Evolutionary conservation across 2,113 vertebrate species (phyloP).

Genomic region (Pteronura brasiliensis): DNA sequence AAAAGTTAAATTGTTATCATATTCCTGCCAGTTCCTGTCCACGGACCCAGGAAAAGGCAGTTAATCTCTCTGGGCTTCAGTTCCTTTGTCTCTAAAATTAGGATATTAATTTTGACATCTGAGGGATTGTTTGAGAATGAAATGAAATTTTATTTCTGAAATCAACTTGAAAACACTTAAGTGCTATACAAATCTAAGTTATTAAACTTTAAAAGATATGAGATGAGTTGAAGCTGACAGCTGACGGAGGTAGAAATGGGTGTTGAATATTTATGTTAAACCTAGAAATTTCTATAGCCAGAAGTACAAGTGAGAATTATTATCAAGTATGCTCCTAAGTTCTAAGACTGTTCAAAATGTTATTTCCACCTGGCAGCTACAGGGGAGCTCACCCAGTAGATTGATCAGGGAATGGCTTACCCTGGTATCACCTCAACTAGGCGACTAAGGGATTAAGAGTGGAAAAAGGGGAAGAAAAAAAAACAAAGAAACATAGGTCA

Average conservation of each 20-base stretch:
- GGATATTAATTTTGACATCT: slow-evolving; percentile 50
- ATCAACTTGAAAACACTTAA: slow-evolving; percentile 7
- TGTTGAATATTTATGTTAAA: slow-evolving; percentile 3
- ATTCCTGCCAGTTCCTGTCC: not conserved
- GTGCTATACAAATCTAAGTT: slow-evolving; percentile 39
- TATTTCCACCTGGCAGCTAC: not conserved
- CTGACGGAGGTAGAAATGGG: not conserved
- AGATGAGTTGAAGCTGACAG: slow-evolving; percentile 13
- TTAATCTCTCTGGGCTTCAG: not conserved
- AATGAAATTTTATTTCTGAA: slow-evolving; percentile 58
- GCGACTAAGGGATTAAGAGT: not conserved
- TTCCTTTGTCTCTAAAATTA: slow-evolving; percentile 15
- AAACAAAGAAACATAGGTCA: not conserved
- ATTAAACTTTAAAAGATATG: slow-evolving; percentile 18
- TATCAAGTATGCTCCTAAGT: not conserved
- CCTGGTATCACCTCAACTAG: not conserved
- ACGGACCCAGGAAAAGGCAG: not conserved
- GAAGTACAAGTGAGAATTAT: not conserved
- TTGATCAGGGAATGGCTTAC: not conserved
- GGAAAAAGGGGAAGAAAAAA: fast-evolving
- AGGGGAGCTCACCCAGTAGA: not conserved
- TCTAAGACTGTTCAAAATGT: not conserved
- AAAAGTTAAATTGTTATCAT: not conserved
- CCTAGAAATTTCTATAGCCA: not conserved
- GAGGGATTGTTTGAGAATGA: slow-evolving; percentile 37